Base-by-base conservation (phyloP, 2,888 invertebrate genomes). In the Diarsia dahlii region DNA sequence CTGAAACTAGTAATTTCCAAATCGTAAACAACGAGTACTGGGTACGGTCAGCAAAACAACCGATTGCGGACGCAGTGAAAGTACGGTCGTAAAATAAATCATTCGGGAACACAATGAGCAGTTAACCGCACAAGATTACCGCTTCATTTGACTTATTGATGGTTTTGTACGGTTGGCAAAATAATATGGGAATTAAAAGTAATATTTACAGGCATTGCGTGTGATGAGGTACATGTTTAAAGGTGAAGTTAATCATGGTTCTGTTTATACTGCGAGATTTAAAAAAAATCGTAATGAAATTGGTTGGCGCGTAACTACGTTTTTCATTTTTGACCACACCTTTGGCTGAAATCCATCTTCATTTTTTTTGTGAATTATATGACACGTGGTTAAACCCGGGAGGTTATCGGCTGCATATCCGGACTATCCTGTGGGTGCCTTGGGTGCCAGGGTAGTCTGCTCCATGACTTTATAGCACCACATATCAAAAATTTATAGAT, bases 41-140 rank as follows among this genome's bases (percentile, higher is more conserved):
- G 63, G 76, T 84, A 81, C 84, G 81, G 89, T 85, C 87, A 87
- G 90, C 88, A 90, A 86, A 82, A 89, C 87, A 88, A 87, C 83
- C 78, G 83, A 74, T 84, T 84, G 84, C 76, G 88, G 75, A 82
- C 87, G 88, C 91, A 93, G 93, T 92, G 95, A 94, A 94, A 95
- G 95, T 94, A 89, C 88, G 86, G 88, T 91, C 93, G 92, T 92
- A 91, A 93, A 92, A 94, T 95, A 95, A 95, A 95, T 95, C 95
- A 95, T 85, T 90, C 90, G 84, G 88, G 86, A 90, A 90, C 92
- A 95, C 94, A 94, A 95, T 94, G 93, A 93, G 93, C 92, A 92
- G 93, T 94, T 94, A 93, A 92, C 89, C 90, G 89, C 89, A 87
- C 89, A 87, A 90, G 90, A 91, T 92, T 93, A 92, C 93, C 88